A percentile compares a stretch with the other conserved stretches of the same genome.
Conservation (phyloP, 2,888 invertebrate species). For the Torymus auratus region DNA sequence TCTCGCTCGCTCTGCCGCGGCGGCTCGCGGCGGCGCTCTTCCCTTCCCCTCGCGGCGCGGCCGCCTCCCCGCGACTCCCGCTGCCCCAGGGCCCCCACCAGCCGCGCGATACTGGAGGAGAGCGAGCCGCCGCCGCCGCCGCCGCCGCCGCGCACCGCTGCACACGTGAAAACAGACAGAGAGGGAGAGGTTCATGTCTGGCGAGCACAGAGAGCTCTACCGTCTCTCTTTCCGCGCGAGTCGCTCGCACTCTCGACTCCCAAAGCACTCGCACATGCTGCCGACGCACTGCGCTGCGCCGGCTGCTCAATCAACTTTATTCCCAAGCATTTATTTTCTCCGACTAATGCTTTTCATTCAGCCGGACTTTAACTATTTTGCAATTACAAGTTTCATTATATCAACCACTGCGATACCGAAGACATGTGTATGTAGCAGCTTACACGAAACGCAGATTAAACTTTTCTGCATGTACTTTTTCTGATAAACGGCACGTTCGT, state of each 20-base stretch:
- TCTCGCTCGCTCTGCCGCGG: conserved; percentile 66
- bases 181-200: not conserved
- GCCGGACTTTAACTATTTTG: too few relatives aligned
- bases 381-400: too few relatives aligned
- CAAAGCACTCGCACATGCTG: too few relatives aligned
- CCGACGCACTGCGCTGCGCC: too few relatives aligned
- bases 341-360: too few relatives aligned
- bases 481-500: too few relatives aligned
- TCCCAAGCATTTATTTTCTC: too few relatives aligned
- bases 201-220: not conserved
- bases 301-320: too few relatives aligned
- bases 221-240: not conserved
- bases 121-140: conserved; percentile 51
- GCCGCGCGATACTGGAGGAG: conserved; percentile 21
- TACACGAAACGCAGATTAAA: too few relatives aligned
- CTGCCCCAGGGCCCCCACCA: not conserved
- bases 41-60: conserved; percentile 54
- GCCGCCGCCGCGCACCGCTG: conserved; percentile 12
- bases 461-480: too few relatives aligned
- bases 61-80: not conserved
- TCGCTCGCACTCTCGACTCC: not conserved
- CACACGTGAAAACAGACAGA: conserved; percentile 42
- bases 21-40: conserved; percentile 64
- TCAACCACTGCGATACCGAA: too few relatives aligned
- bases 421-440: too few relatives aligned